Evolutionary conservation across 2,113 vertebrate genomes (phyloP).

Genomic region (Pithys albifrons): DNA sequence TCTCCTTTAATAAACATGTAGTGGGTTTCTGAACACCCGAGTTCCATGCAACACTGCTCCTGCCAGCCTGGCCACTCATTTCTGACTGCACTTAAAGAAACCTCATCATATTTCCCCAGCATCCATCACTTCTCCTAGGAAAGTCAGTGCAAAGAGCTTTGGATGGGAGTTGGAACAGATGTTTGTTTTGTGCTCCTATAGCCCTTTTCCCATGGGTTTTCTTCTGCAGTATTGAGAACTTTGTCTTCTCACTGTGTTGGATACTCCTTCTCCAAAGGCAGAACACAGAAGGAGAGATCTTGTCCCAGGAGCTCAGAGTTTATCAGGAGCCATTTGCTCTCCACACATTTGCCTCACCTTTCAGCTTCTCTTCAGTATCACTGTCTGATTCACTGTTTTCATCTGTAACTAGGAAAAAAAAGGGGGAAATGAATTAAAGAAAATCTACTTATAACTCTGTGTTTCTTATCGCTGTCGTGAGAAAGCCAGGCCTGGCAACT

Average conservation of each 20-base stretch:
- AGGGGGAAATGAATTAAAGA: not conserved
- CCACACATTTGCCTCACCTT: slow-evolving; percentile 78
- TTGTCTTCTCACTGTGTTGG: not conserved
- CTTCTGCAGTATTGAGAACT: not conserved
- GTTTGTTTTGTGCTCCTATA: not conserved
- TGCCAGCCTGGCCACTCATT: not conserved
- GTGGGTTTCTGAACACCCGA: not conserved
- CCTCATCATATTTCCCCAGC: not conserved
- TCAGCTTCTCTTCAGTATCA: slow-evolving; percentile 93
- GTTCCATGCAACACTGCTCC: not conserved
- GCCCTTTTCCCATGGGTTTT: not conserved
- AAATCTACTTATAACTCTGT: not conserved
- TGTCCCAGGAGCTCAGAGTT: not conserved
- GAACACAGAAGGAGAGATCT: not conserved
- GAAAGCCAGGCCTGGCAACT: not conserved
- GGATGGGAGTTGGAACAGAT: not conserved
- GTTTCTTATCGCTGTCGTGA: not conserved
- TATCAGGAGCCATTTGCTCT: not conserved
- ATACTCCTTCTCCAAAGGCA: not conserved
- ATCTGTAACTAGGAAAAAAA: slow-evolving; percentile 82
- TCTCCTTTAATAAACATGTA: not conserved
- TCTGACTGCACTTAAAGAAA: not conserved
- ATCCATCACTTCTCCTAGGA: not conserved
- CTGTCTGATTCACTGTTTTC: slow-evolving; percentile 98
- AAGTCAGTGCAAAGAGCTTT: not conserved